Conservation (phyloP, 2,888 invertebrate species). For the Calliopum simillimum region DNA sequence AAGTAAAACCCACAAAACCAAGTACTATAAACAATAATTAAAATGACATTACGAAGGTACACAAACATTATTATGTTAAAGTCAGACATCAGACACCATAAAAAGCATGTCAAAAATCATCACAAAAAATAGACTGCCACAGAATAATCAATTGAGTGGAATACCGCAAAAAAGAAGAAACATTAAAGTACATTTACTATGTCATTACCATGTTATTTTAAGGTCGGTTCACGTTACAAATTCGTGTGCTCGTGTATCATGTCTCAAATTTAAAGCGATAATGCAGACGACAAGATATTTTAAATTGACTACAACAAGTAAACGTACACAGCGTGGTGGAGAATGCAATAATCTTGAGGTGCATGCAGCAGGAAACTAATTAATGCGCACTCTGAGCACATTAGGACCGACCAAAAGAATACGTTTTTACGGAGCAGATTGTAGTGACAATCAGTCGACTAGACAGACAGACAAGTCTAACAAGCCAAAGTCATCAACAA, state of each 20-base stretch:
- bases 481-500: slow-evolving; percentile 1
- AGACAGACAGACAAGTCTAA: slow-evolving; percentile 15
- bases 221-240: slow-evolving; percentile 8
- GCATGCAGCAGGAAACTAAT: slow-evolving; percentile 1
- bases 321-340: neutral
- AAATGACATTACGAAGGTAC: slow-evolving; percentile 11
- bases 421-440: neutral
- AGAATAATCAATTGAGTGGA: slow-evolving; percentile 12
- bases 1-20: neutral
- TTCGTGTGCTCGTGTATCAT: neutral
- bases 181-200: neutral
- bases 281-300: slow-evolving; percentile 2
- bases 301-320: neutral
- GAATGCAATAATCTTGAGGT: neutral
- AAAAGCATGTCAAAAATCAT: too few species aligned
- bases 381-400: neutral
- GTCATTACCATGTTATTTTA: neutral
- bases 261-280: neutral
- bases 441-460: slow-evolving; percentile 4
- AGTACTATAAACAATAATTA: slow-evolving; percentile 8
- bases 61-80: neutral
- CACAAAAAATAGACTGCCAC: neutral
- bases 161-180: slow-evolving; percentile 12
- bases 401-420: neutral
- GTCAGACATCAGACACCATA: neutral